Evolutionary conservation across 2,888 invertebrate genomes (phyloP), one percentile per base, ranked within the genome.

Genomic region (Xiphydria camelus): DNA sequence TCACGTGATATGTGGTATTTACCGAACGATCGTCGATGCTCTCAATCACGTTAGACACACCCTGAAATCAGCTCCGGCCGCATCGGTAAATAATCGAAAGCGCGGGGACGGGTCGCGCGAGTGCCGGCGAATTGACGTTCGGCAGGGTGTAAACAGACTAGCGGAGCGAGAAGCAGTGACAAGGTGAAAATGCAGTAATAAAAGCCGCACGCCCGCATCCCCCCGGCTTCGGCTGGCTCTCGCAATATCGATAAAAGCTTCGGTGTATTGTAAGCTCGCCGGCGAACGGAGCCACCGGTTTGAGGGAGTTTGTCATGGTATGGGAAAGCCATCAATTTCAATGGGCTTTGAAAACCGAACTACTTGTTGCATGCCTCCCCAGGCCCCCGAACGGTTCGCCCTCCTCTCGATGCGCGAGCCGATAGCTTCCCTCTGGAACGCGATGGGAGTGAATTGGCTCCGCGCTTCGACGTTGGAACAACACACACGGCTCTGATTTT

Each of bases 281-380:
- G 62, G 61, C 65, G 63, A 62, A 58, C 60, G 58, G 60, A 65
- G 64, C 66, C 55, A 55, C 48, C 47, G 33, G 42, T 42, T 45
- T 42, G 53, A 49, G 53, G 55, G 59, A 57, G 57, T 62, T 65
- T 61, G 66, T 66, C 66, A 67, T 66, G 73, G 75, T 73, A 75
- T 75, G 75, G 75, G 74, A 75, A 74, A 75, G 73, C 74, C 75
- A 75, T 75, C 75, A 75, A 75, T 75, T 75, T 75, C 73, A 75
- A 75, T 75, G 74, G 75, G 72, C 75, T 75, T 75, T 74, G 74
- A 75, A 75, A 75, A 75, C 75, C 75, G 69, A 75, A 75, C 75
- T 67, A 75, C 75, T 75, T 75, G 75, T 75, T 75, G 75, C 75
- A 70, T 69, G 62, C 59, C 54, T 50, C 45, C 59, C 57, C 38